phyloP scores from a whole-genome alignment of 2,113 vertebrate genomes.

The Eolophus roseicapilla region DNA sequence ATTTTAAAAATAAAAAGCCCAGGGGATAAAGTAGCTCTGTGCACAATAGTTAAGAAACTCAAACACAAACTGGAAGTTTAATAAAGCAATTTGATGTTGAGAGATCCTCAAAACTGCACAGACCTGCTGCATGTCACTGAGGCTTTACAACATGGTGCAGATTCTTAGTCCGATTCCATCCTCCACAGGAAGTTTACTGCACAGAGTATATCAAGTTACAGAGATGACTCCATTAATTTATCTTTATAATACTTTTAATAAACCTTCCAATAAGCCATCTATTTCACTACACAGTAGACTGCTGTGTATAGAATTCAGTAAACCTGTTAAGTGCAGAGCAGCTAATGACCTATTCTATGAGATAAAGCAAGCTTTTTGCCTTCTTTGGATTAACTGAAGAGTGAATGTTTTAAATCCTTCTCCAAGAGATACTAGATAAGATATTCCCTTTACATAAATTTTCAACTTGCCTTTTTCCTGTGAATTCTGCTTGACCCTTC shows the following conservation, averaged over 20 bases:
- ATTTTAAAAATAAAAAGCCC: neutral
- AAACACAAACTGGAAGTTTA: neutral
- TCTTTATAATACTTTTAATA: neutral
- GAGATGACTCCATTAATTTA: neutral
- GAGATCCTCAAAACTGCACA: neutral
- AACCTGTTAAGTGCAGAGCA: neutral
- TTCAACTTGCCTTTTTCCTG: conserved; percentile 88
- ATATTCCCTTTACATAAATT: neutral
- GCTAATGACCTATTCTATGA: neutral
- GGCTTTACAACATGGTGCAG: neutral
- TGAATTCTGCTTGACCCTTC: conserved; percentile 95
- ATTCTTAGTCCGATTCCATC: neutral
- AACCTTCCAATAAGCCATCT: neutral
- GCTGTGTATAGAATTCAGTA: neutral
- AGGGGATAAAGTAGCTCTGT: neutral
- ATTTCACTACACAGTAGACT: neutral
- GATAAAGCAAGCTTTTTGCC: neutral
- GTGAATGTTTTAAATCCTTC: neutral
- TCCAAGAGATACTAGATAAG: neutral
- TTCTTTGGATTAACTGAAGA: neutral
- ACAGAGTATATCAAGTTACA: neutral
- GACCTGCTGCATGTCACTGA: neutral
- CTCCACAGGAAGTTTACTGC: neutral
- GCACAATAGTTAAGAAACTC: neutral
- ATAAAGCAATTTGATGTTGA: neutral